Conservation (phyloP, 2,797 vertebrate genomes). For the Centroberyx gerrardi region DNA sequence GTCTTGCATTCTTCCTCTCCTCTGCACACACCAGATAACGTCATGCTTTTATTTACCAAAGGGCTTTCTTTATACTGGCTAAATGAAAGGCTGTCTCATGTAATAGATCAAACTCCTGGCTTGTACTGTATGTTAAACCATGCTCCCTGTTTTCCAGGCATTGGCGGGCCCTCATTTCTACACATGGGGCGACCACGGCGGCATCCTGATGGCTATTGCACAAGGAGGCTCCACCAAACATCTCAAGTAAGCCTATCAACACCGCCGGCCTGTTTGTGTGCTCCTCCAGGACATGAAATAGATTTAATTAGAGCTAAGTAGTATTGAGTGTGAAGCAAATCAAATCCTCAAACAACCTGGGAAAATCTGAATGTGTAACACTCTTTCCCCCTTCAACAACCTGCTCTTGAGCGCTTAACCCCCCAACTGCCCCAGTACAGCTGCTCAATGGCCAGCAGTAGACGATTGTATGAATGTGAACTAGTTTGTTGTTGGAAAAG, state of each 20-base stretch:
- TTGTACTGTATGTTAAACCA: neutral
- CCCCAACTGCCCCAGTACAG: too few relatives aligned
- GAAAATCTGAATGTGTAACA: too few relatives aligned
- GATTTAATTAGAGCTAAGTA: too few relatives aligned
- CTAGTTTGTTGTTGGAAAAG: too few relatives aligned
- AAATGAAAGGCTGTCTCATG: neutral
- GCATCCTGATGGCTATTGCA: constrained; percentile 94
- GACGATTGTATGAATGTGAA: too few relatives aligned
- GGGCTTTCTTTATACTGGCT: too few relatives aligned
- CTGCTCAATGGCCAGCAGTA: too few relatives aligned
- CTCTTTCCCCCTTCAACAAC: too few relatives aligned
- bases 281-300: neutral
- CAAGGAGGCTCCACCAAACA: constrained; percentile 92
- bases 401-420: too few relatives aligned
- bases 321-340: too few relatives aligned
- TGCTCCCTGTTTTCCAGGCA: constrained; percentile 80
- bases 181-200: constrained; percentile 97
- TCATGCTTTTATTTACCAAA: too few relatives aligned
- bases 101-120: neutral
- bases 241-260: constrained; percentile 89
- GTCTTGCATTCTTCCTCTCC: neutral
- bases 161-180: constrained; percentile 97
- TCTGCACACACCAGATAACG: neutral
- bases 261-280: neutral
- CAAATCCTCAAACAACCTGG: too few relatives aligned